Conservation (phyloP, 2,888 invertebrate genomes). For the Salpingus planirostris region DNA sequence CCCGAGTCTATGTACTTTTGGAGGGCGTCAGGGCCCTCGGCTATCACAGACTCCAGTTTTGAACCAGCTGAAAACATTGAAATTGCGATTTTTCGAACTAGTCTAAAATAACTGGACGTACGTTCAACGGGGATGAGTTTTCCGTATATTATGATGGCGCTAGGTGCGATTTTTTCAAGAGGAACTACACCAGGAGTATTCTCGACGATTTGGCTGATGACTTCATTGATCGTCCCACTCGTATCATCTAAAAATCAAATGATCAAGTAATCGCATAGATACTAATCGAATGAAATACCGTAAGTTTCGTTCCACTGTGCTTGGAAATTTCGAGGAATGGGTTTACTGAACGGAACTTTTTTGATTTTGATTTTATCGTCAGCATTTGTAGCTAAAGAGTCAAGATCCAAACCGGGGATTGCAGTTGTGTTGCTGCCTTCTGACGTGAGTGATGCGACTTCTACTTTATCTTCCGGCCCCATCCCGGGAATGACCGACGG, state of each 20-base stretch:
- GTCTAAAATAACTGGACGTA: constrained; percentile 33
- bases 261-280: background rate
- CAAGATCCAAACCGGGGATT: constrained; percentile 84
- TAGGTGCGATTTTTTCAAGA: constrained; percentile 65
- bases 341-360: constrained; percentile 90
- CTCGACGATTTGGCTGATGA: constrained; percentile 63
- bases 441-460: constrained; percentile 66
- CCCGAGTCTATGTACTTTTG: constrained; percentile 72
- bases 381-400: constrained; percentile 48
- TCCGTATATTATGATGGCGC: constrained; percentile 76
- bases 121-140: constrained; percentile 69
- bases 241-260: constrained; percentile 33
- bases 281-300: constrained; percentile 12
- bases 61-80: constrained; percentile 61
- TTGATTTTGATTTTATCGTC: constrained; percentile 67
- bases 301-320: constrained; percentile 87
- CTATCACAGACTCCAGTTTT: constrained; percentile 64
- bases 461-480: constrained; percentile 95
- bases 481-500: constrained; percentile 86
- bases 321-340: constrained; percentile 92
- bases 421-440: constrained; percentile 57
- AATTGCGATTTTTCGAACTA: constrained; percentile 4
- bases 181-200: constrained; percentile 73
- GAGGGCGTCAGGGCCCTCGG: constrained; percentile 67
- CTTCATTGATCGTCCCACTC: constrained; percentile 51